A percentile compares a stretch with the other conserved stretches of the same genome.
These are phyloP conservation scores for Coluber constrictor DNA, from an alignment of 2,797 vertebrate species.

Conservation along the genomic window DNA sequence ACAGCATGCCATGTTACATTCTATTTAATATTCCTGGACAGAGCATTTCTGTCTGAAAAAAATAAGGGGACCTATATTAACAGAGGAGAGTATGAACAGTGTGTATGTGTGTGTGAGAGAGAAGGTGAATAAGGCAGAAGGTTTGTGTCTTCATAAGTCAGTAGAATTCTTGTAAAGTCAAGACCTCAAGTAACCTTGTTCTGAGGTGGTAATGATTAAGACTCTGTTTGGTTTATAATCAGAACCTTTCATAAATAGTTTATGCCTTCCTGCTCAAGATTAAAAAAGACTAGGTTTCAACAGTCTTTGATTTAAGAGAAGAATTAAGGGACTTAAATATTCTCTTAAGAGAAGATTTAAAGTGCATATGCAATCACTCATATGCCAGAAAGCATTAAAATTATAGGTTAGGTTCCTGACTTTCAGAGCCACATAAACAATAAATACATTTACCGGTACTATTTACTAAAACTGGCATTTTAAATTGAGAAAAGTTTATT, in stretches of 20 bases:
- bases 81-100: neutral
- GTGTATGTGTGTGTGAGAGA: neutral
- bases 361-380: neutral
- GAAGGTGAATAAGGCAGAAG: neutral
- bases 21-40: neutral
- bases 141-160: neutral
- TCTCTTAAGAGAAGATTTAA: neutral
- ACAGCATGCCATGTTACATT: neutral
- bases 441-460: neutral
- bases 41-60: neutral
- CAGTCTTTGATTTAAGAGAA: neutral
- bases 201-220: neutral
- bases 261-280: neutral
- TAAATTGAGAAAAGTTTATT: neutral
- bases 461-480: neutral
- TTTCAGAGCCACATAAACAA: neutral
- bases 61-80: neutral
- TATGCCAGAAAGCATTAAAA: neutral
- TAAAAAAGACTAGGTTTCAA: neutral
- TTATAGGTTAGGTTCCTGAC: neutral
- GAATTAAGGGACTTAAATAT: neutral
- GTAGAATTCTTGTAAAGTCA: neutral
- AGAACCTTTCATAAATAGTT: neutral
- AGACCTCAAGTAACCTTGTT: neutral
- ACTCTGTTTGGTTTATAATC: neutral